phyloP scores from a whole-genome alignment of 2,888 invertebrate species.

The Sesia bembeciformis region DNA sequence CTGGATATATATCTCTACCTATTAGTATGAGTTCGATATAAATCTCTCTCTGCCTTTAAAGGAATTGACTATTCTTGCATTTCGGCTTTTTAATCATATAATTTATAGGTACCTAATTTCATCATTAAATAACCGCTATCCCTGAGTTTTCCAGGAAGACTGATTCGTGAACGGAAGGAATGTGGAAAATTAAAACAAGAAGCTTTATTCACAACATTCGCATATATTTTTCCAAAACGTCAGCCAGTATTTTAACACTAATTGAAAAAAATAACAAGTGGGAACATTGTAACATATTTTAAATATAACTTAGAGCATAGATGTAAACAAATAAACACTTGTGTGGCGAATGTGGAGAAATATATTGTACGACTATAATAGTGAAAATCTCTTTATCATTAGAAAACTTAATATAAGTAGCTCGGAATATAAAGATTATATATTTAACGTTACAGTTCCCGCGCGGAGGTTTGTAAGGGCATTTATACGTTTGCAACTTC shows the following conservation, averaged over 20 bases:
- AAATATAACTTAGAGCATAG: slow-evolving; percentile 70
- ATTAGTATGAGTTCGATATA: background rate
- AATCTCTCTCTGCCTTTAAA: slow-evolving; percentile 12
- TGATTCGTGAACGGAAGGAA: slow-evolving; percentile 14
- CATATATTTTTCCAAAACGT: slow-evolving; percentile 11
- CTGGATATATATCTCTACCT: too few species aligned
- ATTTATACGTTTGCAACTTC: slow-evolving; percentile 61
- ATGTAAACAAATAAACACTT: slow-evolving; percentile 44
- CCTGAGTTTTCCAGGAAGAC: slow-evolving; percentile 30
- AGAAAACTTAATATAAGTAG: slow-evolving; percentile 58
- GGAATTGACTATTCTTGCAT: slow-evolving; percentile 13
- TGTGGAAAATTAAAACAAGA: background rate
- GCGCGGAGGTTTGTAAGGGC: slow-evolving; percentile 49
- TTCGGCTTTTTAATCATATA: background rate
- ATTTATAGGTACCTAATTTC: slow-evolving; percentile 16
- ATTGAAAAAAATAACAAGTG: slow-evolving; percentile 62
- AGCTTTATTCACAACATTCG: background rate
- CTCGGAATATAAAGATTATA: slow-evolving; percentile 42
- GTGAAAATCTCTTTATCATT: slow-evolving; percentile 60
- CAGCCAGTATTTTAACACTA: slow-evolving; percentile 39
- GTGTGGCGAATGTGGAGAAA: slow-evolving; percentile 45
- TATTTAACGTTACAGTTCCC: slow-evolving; percentile 56
- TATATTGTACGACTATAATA: slow-evolving; percentile 60
- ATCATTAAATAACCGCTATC: slow-evolving; percentile 30
- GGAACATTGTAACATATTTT: slow-evolving; percentile 75